A percentile compares a stretch with the other conserved stretches of the same genome.
These are phyloP conservation scores for Geodia barretti DNA, from an alignment of 37 sponge, comb jelly and placozoan species.

Conservation along the genomic window DNA sequence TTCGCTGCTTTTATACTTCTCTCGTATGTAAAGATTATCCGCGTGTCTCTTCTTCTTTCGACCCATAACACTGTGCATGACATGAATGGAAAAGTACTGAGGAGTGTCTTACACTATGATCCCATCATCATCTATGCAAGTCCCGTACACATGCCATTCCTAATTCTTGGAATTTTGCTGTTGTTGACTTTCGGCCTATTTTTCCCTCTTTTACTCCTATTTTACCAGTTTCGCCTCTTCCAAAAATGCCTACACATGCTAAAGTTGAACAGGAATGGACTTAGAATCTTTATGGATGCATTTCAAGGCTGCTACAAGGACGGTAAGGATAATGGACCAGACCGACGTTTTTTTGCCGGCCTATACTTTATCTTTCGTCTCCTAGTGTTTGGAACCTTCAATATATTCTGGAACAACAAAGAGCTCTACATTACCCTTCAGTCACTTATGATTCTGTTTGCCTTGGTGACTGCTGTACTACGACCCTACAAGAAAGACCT, in stretches of 20 bases:
- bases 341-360: background rate
- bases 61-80: background rate
- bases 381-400: background rate
- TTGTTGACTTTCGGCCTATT: constrained; percentile 1
- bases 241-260: constrained; percentile 2
- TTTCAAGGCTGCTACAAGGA: background rate
- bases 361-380: background rate
- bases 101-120: constrained; percentile 7
- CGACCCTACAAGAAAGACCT: background rate
- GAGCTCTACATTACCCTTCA: background rate
- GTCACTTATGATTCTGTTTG: background rate
- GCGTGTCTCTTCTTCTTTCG: background rate
- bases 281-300: background rate
- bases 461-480: background rate
- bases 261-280: background rate
- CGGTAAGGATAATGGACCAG: background rate
- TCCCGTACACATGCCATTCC: background rate
- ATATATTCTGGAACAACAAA: too few relatives aligned
- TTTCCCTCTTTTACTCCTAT: constrained; percentile 4
- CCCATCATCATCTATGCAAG: background rate
- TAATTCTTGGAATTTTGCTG: background rate
- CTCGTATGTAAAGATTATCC: constrained; percentile 3
- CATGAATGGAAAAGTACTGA: background rate
- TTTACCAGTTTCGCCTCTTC: constrained; percentile 3
- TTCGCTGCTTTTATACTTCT: constrained; percentile 18